Evolutionary conservation across 35 echinoderm and acorn worm genomes (phyloP).

Genomic region (Diadema setosum): DNA sequence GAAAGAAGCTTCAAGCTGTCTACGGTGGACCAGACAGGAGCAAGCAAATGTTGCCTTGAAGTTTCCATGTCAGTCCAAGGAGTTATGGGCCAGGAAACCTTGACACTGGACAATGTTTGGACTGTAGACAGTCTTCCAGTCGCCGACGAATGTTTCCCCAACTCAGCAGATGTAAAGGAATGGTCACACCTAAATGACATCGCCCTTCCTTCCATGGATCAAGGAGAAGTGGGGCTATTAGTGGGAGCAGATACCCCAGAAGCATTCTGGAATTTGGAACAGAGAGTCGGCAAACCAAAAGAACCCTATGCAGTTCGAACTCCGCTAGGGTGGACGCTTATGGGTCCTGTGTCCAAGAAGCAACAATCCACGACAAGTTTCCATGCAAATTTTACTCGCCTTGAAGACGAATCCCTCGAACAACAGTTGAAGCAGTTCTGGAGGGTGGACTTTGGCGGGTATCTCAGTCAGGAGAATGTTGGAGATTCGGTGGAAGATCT

Average conservation of each 20-base stretch:
- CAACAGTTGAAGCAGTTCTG: too few relatives aligned
- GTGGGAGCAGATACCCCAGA: conserved; percentile 28
- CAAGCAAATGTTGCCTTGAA: background rate
- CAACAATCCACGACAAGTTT: background rate
- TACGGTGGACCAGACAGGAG: background rate
- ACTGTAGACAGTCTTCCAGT: background rate
- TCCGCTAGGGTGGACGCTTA: background rate
- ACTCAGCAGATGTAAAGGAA: background rate
- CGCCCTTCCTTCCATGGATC: background rate
- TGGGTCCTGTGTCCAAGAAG: too few relatives aligned
- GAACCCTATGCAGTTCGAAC: conserved; percentile 15
- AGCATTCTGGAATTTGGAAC: conserved; percentile 20
- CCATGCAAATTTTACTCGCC: background rate
- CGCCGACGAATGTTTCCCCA: background rate
- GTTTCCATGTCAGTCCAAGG: background rate
- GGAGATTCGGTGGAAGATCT: too few relatives aligned
- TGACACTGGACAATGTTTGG: background rate
- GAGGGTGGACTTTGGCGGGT: too few relatives aligned
- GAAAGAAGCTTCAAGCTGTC: background rate
- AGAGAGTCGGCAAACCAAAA: too few relatives aligned
- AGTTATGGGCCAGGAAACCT: background rate
- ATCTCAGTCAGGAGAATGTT: too few relatives aligned
- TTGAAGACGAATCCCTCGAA: too few relatives aligned
- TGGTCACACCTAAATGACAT: conserved; percentile 36
- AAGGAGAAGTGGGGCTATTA: too few relatives aligned